Percentiles rank a stretch among this genome's conserved stretches.
Evolutionary conservation across 2,797 vertebrate species (phyloP).

Genomic region (Pteronotus mesoamericanus): DNA sequence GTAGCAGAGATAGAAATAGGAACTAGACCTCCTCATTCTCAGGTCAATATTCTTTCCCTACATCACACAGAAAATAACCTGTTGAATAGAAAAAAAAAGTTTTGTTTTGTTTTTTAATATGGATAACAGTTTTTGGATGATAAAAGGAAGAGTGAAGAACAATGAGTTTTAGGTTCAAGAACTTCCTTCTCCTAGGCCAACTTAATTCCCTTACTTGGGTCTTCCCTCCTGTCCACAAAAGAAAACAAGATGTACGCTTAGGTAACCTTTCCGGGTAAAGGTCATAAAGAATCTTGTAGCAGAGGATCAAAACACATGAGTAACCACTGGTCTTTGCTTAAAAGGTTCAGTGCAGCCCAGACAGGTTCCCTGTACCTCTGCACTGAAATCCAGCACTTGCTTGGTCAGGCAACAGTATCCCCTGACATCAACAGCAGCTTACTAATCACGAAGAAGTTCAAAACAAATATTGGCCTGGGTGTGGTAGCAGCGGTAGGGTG

Average conservation of each 20-base stretch:
- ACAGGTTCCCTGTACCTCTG: not conserved
- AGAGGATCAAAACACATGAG: not conserved
- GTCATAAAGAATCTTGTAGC: not conserved
- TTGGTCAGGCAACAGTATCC: not conserved
- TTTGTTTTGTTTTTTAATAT: constrained; percentile 8
- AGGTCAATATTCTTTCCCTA: not conserved
- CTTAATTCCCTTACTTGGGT: not conserved
- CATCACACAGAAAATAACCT: not conserved
- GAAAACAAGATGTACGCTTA: not conserved
- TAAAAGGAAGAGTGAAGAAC: not conserved
- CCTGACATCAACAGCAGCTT: not conserved
- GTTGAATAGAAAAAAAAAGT: not conserved
- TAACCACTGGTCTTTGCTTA: not conserved
- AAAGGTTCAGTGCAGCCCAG: not conserved
- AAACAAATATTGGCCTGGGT: not conserved
- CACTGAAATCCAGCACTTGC: not conserved
- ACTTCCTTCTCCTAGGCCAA: not conserved
- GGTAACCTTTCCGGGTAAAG: not conserved
- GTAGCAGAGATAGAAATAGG: not conserved
- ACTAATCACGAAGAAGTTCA: not conserved
- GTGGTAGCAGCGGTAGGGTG: no score
- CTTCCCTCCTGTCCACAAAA: not conserved
- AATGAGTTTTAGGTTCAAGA: not conserved
- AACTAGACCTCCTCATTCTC: not conserved
- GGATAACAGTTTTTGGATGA: not conserved